These are phyloP conservation scores for Iphiclides podalirius DNA, from an alignment of 2,888 invertebrate genomes.

Conservation along the genomic window DNA sequence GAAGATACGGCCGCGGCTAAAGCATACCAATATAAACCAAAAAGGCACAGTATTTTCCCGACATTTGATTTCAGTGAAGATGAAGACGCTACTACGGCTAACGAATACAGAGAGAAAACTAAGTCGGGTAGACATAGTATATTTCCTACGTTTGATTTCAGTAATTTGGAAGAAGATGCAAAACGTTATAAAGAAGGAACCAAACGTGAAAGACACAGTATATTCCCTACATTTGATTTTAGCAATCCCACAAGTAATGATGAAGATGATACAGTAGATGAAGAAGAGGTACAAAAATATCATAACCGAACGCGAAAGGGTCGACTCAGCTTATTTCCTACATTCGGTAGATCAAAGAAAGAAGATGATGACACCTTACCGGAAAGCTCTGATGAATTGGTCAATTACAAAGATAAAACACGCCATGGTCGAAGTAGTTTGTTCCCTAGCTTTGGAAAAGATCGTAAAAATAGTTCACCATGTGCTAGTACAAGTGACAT, in stretches of 20 bases:
- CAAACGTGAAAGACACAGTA: conserved; percentile 60
- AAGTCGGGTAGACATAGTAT: conserved; percentile 62
- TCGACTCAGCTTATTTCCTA: conserved; percentile 64
- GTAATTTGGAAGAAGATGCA: conserved; percentile 56
- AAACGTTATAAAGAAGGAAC: conserved; percentile 64
- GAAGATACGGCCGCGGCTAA: conserved; percentile 53
- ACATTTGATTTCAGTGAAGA: conserved; percentile 64
- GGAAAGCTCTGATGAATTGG: conserved; percentile 68
- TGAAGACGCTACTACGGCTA: conserved; percentile 44
- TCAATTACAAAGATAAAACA: conserved; percentile 67
- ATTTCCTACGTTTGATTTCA: conserved; percentile 68
- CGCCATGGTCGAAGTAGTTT: conserved; percentile 58
- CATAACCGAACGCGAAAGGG: conserved; percentile 67
- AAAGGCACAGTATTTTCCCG: conserved; percentile 64
- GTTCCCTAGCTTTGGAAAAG: conserved; percentile 67
- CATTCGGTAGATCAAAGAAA: conserved; percentile 55
- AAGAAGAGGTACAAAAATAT: conserved; percentile 65
- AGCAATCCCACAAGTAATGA: conserved; percentile 54
- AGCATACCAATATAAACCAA: conserved; percentile 54
- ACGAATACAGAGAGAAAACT: conserved; percentile 58
- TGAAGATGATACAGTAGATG: conserved; percentile 61
- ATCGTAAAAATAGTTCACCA: conserved; percentile 57
- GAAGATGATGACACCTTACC: conserved; percentile 61
- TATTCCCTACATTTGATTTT: conserved; percentile 68
- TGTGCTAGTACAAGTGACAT: conserved; percentile 52